Base-by-base conservation (phyloP, 2,888 invertebrate genomes). In the Omphaloscelis lunosa region DNA sequence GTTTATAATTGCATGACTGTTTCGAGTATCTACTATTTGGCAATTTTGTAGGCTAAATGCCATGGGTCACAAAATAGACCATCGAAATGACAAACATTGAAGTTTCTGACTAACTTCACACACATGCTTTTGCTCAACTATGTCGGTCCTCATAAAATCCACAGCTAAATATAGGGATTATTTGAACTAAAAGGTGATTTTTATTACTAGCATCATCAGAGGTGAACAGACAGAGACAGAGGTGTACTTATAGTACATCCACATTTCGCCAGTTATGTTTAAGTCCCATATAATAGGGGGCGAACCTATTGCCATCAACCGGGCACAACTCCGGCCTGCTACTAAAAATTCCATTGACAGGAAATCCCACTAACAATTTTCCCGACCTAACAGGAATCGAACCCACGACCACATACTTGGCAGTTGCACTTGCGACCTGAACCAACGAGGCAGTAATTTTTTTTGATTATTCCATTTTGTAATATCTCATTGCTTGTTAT, bases 1-100 rank as follows among this genome's bases (percentile, higher is more conserved):
- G 51, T 59, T 67, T 48, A 34, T 72, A 63, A 62, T 83, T 70
- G 48, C 9, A 27, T 29, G 20, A 7, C 17, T 58, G 20, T 63
- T 56, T 15, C 59, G n/a, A 41, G 12, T 39, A n/a, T 41, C 39
- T 51, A 15, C 29, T n/a, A 29, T 59, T 51, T 39, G 39, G 23
- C 7, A 62, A 17, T n/a, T n/a, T 17, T 65, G 17, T 7, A 6
- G n/a, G 17, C 1, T 39, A 62, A 45, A 56, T 45, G 20, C 9
- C 3, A 27, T 11, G 17, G 7, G 4, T 29, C 39, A 34, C 29
- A 29, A 29, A 69, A 39, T 23, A 23, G 15, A 41, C 4, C 12
- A n/a, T 53, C 2, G 4, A 1, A 29, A n/a, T 62, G 6, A 20
- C 17, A 34, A 56, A 53, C 3, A 68, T 56, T 34, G 0, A 34